Conservation (phyloP, 2,797 vertebrate genomes). For the Peromyscus aztecus region DNA sequence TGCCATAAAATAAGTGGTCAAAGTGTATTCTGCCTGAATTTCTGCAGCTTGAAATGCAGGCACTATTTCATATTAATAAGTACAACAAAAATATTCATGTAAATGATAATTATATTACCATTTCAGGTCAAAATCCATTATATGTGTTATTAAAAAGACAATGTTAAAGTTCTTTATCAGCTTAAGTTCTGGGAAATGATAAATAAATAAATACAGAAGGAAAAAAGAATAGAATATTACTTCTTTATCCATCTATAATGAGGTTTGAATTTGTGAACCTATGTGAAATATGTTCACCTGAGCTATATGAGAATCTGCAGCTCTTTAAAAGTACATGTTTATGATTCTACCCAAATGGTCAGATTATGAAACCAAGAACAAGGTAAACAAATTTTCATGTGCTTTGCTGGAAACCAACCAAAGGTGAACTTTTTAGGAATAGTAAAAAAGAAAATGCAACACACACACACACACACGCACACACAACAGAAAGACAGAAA, state of each 20-base stretch:
- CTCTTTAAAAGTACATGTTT: neutral
- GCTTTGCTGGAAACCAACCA: neutral
- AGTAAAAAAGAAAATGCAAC: neutral
- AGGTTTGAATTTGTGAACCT: neutral
- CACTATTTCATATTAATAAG: neutral
- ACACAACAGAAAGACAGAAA: neutral
- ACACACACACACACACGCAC: neutral
- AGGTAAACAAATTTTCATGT: neutral
- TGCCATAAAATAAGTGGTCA: conserved; percentile 32
- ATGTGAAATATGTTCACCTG: neutral
- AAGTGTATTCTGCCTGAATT: neutral
- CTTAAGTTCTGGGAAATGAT: neutral
- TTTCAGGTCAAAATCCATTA: neutral
- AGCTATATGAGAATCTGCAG: neutral
- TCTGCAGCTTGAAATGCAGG: conserved; percentile 16
- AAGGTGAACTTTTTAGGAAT: neutral
- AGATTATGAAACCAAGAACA: neutral
- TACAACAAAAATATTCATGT: neutral
- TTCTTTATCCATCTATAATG: neutral
- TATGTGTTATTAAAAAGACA: neutral
- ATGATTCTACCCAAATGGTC: neutral
- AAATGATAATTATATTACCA: neutral
- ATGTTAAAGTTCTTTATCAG: neutral
- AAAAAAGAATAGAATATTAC: neutral
- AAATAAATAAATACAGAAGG: neutral